phyloP scores from a whole-genome alignment of 64 coral and sea anemone species.

The Montipora cactus region DNA sequence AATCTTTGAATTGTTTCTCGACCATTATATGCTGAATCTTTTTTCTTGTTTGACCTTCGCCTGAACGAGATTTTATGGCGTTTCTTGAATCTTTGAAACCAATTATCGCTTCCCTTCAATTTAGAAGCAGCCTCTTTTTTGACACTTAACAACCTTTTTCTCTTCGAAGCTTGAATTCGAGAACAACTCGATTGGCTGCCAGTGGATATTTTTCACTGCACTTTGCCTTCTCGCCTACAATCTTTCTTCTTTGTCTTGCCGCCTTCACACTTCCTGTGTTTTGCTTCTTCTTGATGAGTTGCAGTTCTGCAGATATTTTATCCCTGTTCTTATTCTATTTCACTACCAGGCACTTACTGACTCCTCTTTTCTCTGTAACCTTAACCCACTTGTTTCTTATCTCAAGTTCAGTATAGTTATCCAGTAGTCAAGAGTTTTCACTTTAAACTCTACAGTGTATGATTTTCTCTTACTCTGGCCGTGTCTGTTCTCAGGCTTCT shows the following conservation, averaged over 20 bases:
- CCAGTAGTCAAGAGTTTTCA: conserved; percentile 11
- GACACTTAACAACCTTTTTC: conserved; percentile 15
- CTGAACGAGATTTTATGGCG: conserved; percentile 50
- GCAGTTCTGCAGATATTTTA: not conserved
- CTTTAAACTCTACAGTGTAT: conserved; percentile 33
- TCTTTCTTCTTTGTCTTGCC: conserved; percentile 51
- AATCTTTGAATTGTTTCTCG: conserved; percentile 67
- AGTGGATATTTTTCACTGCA: conserved; percentile 56
- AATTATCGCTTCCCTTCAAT: conserved; percentile 65
- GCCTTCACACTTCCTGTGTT: conserved; percentile 48
- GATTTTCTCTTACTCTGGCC: conserved; percentile 19
- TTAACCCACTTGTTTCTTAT: conserved; percentile 42
- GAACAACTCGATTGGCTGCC: conserved; percentile 44
- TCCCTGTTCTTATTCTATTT: conserved; percentile 50
- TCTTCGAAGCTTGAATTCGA: conserved; percentile 57
- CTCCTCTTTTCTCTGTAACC: conserved; percentile 40
- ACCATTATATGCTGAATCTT: conserved; percentile 47
- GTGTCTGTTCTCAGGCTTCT: not conserved
- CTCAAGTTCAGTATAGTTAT: conserved; percentile 35
- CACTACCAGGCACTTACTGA: conserved; percentile 43
- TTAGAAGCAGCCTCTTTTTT: not conserved
- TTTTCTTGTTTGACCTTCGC: conserved; percentile 65
- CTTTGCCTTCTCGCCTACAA: conserved; percentile 13
- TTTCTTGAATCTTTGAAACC: conserved; percentile 74
- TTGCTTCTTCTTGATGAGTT: conserved; percentile 48